Conservation (phyloP, 2,797 vertebrate genomes). For the Microctenopoma lineatum region DNA sequence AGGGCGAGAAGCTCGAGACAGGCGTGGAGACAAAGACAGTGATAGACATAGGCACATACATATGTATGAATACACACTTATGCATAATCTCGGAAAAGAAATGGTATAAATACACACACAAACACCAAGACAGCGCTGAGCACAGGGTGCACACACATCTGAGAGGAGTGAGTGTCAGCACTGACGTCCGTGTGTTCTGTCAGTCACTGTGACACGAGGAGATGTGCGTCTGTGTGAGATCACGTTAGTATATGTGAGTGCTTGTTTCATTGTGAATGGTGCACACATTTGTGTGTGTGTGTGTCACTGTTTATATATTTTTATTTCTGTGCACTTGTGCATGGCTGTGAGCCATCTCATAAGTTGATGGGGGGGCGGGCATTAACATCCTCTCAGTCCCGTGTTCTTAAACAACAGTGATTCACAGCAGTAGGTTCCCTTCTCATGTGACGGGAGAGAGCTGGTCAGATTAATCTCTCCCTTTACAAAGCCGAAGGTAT, state of each 20-base stretch:
- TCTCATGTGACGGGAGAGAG: conserved; percentile 26
- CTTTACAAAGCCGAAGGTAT: conserved; percentile 25
- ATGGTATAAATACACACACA: conserved; percentile 47
- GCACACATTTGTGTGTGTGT: conserved; percentile 8
- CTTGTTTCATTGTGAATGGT: conserved; percentile 21
- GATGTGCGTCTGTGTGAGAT: conserved; percentile 31
- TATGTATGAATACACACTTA: conserved; percentile 81
- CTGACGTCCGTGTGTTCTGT: conserved; percentile 46
- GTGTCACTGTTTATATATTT: conserved; percentile 27
- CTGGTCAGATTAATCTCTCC: conserved; percentile 35
- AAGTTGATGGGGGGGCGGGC: conserved; percentile 40
- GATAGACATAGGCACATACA: conserved; percentile 70
- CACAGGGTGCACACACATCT: conserved; percentile 43
- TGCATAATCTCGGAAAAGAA: conserved; percentile 73
- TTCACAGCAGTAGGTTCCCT: conserved; percentile 32
- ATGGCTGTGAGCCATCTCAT: conserved; percentile 35
- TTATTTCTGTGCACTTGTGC: conserved; percentile 15
- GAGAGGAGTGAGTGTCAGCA: conserved; percentile 37
- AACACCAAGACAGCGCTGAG: conserved; percentile 41
- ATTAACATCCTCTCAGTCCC: conserved; percentile 29
- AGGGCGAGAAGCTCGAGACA: conserved; percentile 59
- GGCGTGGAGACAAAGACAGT: conserved; percentile 67
- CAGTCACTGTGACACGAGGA: conserved; percentile 24
- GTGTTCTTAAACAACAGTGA: conserved; percentile 48
- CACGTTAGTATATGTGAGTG: conserved; percentile 9